Evolutionary conservation across 2,113 vertebrate species (phyloP).

Genomic region (Reinhardtius hippoglossoides): DNA sequence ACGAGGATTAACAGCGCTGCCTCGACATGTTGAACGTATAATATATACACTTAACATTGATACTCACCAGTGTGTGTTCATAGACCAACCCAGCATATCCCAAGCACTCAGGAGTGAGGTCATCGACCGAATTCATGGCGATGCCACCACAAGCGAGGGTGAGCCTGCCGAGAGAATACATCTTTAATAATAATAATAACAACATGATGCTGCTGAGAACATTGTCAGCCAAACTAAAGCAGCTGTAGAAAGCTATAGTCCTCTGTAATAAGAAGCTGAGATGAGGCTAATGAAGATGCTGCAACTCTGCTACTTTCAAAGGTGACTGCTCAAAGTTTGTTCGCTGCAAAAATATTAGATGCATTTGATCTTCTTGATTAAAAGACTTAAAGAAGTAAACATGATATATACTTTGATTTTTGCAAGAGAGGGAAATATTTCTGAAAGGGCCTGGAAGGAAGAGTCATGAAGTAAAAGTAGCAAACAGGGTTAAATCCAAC

Average conservation of each 20-base stretch:
- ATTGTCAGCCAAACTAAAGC: background rate
- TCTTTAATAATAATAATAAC: background rate
- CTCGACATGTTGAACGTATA: background rate
- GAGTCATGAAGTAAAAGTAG: too few relatives aligned
- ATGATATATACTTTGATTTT: too few relatives aligned
- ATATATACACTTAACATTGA: background rate
- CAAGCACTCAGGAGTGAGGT: conserved; percentile 91
- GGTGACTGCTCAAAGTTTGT: too few relatives aligned
- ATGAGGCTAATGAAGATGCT: background rate
- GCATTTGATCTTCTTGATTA: too few relatives aligned
- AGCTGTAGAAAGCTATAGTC: background rate
- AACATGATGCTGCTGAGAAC: background rate
- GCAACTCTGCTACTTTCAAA: too few relatives aligned
- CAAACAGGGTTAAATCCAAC: too few relatives aligned
- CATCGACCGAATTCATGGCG: conserved; percentile 95
- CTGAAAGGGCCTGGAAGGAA: too few relatives aligned
- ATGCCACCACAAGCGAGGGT: conserved; percentile 93
- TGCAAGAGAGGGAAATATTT: too few relatives aligned
- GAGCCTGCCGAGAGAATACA: conserved; percentile 77
- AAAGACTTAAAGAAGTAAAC: too few relatives aligned
- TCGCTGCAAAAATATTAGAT: too few relatives aligned
- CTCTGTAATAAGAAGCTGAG: background rate
- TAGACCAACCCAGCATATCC: conserved; percentile 93
- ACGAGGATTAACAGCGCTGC: background rate
- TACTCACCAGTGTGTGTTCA: conserved; percentile 93